A percentile compares a stretch with the other conserved stretches of the same genome.
These are phyloP conservation scores for Australoheros facetus DNA, from an alignment of 2,797 vertebrate species.

Conservation along the genomic window DNA sequence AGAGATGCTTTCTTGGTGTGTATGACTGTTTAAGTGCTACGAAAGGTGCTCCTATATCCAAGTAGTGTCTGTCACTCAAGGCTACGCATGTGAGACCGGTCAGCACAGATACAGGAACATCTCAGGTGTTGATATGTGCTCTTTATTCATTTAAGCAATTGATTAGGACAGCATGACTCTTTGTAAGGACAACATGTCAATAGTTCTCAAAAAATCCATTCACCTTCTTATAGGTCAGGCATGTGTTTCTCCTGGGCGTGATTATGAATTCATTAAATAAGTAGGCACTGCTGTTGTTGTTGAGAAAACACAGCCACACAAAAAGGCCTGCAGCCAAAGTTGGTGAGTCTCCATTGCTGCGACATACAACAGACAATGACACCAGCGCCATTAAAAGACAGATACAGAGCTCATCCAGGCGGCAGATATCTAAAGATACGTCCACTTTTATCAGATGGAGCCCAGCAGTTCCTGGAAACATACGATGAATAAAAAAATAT, in stretches of 20 bases:
- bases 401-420: slow-evolving; percentile 44
- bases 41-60: not conserved
- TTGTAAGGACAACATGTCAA: slow-evolving; percentile 73
- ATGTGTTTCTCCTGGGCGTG: slow-evolving; percentile 53
- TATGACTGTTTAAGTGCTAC: not conserved
- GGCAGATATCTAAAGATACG: slow-evolving; percentile 33
- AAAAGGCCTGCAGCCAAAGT: not conserved
- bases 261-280: slow-evolving; percentile 69
- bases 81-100: not conserved
- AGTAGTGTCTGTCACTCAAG: not conserved
- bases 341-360: slow-evolving; percentile 8
- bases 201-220: slow-evolving; percentile 71
- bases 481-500: slow-evolving; percentile 24
- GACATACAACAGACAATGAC: slow-evolving; percentile 17
- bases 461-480: slow-evolving; percentile 41
- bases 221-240: slow-evolving; percentile 72
- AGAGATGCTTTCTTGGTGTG: not conserved
- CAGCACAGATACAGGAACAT: slow-evolving; percentile 13
- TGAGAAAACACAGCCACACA: not conserved
- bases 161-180: slow-evolving; percentile 57
- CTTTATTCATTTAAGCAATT: slow-evolving; percentile 63
- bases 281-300: not conserved
- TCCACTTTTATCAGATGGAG: slow-evolving; percentile 47
- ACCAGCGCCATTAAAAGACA: slow-evolving; percentile 25
- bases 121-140: slow-evolving; percentile 39